phyloP scores from a whole-genome alignment of 2,113 vertebrate genomes.

The Tragelaphus imberbis region DNA sequence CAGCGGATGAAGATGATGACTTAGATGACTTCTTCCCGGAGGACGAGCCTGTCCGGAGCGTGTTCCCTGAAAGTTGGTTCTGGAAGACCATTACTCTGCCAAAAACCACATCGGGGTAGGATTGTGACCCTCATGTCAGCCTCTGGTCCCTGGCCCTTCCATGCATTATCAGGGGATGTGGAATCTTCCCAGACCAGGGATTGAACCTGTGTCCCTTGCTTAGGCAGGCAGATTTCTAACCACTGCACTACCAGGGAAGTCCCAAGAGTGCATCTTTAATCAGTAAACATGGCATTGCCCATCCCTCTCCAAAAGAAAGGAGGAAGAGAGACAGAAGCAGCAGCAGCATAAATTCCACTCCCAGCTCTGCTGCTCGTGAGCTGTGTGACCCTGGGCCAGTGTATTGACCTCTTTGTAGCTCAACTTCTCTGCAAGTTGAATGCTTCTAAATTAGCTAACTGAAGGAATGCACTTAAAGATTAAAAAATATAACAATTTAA shows the following conservation, averaged over 20 bases:
- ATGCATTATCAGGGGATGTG: background rate
- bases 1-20: background rate
- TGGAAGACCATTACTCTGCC: slow-evolving; percentile 21
- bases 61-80: slow-evolving; percentile 63
- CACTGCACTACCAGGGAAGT: background rate
- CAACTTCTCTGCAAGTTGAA: background rate
- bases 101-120: background rate
- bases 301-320: background rate
- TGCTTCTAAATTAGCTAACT: background rate
- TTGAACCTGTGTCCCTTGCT: background rate
- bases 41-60: background rate
- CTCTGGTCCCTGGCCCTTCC: background rate
- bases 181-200: background rate
- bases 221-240: background rate
- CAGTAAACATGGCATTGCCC: background rate
- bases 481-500: background rate
- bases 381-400: background rate
- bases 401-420: background rate
- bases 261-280: background rate
- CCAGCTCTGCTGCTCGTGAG: background rate
- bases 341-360: background rate
- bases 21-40: background rate
- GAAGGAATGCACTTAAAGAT: background rate
- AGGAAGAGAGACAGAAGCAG: background rate
- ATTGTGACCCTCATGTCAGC: accelerated